Evolutionary conservation across 2,797 vertebrate genomes (phyloP), one percentile per base, ranked within the genome.

Genomic region (Chaetodon trifasciatus): DNA sequence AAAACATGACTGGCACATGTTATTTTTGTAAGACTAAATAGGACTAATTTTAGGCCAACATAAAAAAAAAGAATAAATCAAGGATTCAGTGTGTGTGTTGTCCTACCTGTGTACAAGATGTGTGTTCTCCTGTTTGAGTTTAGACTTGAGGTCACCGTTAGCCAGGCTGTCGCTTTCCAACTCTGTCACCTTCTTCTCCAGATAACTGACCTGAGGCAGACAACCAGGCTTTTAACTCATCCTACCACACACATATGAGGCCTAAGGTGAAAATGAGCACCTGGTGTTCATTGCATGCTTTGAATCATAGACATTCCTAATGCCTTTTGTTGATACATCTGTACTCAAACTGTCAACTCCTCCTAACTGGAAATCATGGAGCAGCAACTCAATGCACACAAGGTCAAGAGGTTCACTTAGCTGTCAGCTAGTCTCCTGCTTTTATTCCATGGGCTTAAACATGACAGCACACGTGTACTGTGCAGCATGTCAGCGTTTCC

Each of bases 101-200:
- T 70, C 70, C 16, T 91, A 99, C 98, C 98, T 97, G 95, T 98
- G 98, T 5, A 99, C 97, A 19, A 99, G 95, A 9, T 98, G 97
- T 0, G 96, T 98, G 89, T 99, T 99, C 85, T 98, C 97, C 68
- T 98, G 97, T 86, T 97, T 99, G 81, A 99, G 94, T 88, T 97
- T 99, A 85, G 96, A 97, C 90, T 99, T 98, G 70, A 98, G 93
- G 88, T 99, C 97, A 40, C 95, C 96, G 0, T 96, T 98, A 73
- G 96, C 96, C 87, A 97, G 84, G 89, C 92, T 97, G 84, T 99
- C 97, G 0, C 97, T 97, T 85, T 99, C 98, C 92, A 99, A 84
- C 83, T 99, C 98, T 0, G 96, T 96, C 84, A 99, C 97, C 86
- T 99, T 99, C 93, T 97, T 99, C 81, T 99, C 98, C 82, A 99